Evolutionary conservation across 2,113 vertebrate genomes (phyloP), one percentile per base, ranked within the genome.

Genomic region (Crotophaga sulcirostris): DNA sequence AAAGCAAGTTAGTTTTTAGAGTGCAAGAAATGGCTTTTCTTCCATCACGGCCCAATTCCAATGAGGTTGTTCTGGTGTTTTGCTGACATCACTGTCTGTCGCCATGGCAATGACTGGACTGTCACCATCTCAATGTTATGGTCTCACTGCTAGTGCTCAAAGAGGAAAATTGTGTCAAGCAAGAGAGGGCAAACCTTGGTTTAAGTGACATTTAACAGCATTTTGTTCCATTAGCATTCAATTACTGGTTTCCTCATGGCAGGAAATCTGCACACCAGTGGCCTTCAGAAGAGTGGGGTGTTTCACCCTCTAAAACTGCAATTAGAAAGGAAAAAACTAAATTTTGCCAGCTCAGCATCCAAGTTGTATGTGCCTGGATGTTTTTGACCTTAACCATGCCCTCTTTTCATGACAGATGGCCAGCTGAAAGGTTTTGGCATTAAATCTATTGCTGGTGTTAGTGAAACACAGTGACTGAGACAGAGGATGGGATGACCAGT

Each of bases 201-300:
- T 91, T 77, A 45, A 70, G 25, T 5, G 12, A 21, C 2, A 34
- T 66, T 47, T 54, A n/a, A 33, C 21, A 18, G 47, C 1, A 0
- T n/a, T 87, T 84, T 70, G 38, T 67, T 66, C 62, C 29, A 9
- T 88, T 80, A 62, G 40, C 31, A 14, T 74, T 64, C 67, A 26
- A 9, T 83, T 79, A 58, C 8, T 2, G 0, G 31, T 28, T 28
- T 63, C 34, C 47, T 81, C 0, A 0, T 42, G 56, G 62, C 62
- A 34, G 51, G 38, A 59, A 42, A 49, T 6, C 38, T 47, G n/a
- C 10, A 7, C 1, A 2, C 42, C 8, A 13, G 17, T 0, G 1
- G 34, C 55, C 40, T 83, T 52, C 24, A 4, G 44, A 77, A 68
- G 25, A 2, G n/a, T 21, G 29, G 47, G 21, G 6, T 60, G 13